Evolutionary conservation across 2,113 vertebrate genomes (phyloP), one percentile per base, ranked within the genome.

Genomic region (Chlamydotis undulata): DNA sequence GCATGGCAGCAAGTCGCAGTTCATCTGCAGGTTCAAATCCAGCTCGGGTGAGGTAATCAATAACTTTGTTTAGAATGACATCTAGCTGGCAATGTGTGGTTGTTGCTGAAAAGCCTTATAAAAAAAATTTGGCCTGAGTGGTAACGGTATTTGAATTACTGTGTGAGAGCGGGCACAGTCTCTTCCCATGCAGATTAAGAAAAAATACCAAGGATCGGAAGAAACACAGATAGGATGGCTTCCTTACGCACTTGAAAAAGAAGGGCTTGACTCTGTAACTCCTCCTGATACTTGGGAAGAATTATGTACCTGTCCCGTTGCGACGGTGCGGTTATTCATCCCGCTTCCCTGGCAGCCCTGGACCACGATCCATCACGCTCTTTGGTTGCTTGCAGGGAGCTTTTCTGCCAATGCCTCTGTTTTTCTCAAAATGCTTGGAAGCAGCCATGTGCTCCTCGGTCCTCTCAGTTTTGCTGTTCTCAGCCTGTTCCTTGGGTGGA

Each of bases 31-130:
- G 96, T 92, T 93, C 55, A 94, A 55, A 45, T 68, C 25, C 90
- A 83, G 92, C 93, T 71, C 25, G 5, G 25, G 78, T 33, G 82
- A 92, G 90, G 90, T 92, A 37, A 96, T 97, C 92, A 94, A 96
- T 96, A 95, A 88, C 91, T 96, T 91, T 94, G 93, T 96, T 96
- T 97, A 86, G 88, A 96, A 92, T 94, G 96, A 96, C 93, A 96
- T 95, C 94, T 96, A 90, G 96, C 90, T 96, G 94, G 93, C 93
- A 70, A 26, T 23, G 37, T 19, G 92, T 65, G 67, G 17, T 0
- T 88, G 87, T 8, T 96, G 91, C 85, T 56, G 78, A 82, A 91
- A 90, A 91, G 71, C 59, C 60, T 29, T 53, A 6, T 55, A 7
- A 19, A 57, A 65, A 65, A 37, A 24, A 35, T 17, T 2, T 67